Evolutionary conservation across 1,140 invertebrate species (phyloP).

Genomic region (Cataglyphis hispanica): DNA sequence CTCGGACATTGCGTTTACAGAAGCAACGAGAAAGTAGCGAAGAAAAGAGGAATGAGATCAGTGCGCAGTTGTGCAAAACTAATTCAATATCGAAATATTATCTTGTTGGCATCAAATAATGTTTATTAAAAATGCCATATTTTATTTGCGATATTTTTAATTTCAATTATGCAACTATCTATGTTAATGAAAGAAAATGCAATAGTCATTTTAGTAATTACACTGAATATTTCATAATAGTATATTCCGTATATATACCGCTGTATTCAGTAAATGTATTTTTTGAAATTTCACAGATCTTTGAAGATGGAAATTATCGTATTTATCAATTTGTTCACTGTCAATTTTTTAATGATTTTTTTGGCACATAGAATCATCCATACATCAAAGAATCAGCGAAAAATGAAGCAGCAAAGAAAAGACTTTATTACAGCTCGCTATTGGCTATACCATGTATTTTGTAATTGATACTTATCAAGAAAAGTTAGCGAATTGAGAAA

Average conservation of each 20-base stretch:
- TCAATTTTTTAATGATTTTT: background rate
- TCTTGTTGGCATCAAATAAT: background rate
- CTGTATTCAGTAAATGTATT: background rate
- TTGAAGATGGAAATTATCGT: background rate
- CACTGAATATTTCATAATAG: background rate
- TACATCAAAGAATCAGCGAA: background rate
- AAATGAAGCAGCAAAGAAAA: background rate
- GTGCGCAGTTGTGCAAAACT: background rate
- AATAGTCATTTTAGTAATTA: background rate
- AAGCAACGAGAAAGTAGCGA: background rate
- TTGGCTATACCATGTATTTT: background rate
- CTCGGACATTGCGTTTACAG: background rate
- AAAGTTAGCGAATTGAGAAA: background rate
- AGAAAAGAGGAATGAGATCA: background rate
- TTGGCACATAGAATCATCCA: background rate
- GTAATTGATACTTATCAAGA: conserved; percentile 16
- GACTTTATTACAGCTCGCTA: background rate
- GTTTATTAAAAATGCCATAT: background rate
- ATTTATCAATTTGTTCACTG: background rate
- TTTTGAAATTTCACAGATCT: background rate
- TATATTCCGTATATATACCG: no score
- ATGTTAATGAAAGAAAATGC: background rate
- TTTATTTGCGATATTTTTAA: background rate
- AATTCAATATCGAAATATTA: background rate
- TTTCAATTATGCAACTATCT: background rate